These are phyloP conservation scores for Drosophila melanosoma DNA, from an alignment of 2,888 invertebrate genomes.

Conservation along the genomic window DNA sequence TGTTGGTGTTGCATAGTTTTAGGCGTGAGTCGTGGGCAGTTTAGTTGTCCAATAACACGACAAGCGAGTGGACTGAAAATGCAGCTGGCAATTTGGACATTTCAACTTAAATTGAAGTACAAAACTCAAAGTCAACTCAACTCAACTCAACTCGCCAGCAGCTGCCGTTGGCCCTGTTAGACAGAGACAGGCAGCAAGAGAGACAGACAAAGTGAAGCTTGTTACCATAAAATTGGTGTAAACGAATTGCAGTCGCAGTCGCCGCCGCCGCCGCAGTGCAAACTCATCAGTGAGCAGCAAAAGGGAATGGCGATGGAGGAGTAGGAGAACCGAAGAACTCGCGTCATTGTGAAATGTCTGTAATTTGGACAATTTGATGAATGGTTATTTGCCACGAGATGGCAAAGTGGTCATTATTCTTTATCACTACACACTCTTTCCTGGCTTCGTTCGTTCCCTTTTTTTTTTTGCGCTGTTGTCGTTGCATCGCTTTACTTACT, in stretches of 20 bases:
- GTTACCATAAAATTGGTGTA: conserved; percentile 85
- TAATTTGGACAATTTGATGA: conserved; percentile 85
- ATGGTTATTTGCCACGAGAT: conserved; percentile 85
- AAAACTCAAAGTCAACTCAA: conserved; percentile 29
- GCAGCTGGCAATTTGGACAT: conserved; percentile 60
- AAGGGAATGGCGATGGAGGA: conserved; percentile 8
- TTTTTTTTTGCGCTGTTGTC: conserved; percentile 35
- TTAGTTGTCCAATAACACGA: conserved; percentile 15
- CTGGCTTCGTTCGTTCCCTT: conserved; percentile 28
- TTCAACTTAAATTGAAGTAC: conserved; percentile 30
- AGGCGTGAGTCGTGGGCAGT: conserved; percentile 48
- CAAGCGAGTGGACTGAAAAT: conserved; percentile 35
- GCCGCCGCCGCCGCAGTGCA: conserved; percentile 55
- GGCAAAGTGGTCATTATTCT: conserved; percentile 85
- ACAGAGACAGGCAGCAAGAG: not conserved
- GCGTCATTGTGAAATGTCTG: conserved; percentile 85
- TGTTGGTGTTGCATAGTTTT: conserved; percentile 58
- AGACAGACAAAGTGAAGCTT: conserved; percentile 50
- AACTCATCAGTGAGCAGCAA: conserved; percentile 41
- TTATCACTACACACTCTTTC: conserved; percentile 66
- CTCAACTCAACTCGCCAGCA: conserved; percentile 53
- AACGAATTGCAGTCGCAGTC: conserved; percentile 83
- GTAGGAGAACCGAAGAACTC: conserved; percentile 29
- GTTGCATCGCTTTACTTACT: conserved; percentile 70
- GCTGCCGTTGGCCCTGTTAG: conserved; percentile 58